Conservation (phyloP, 2,888 invertebrate genomes). For the Ditylenchus weischeri region DNA sequence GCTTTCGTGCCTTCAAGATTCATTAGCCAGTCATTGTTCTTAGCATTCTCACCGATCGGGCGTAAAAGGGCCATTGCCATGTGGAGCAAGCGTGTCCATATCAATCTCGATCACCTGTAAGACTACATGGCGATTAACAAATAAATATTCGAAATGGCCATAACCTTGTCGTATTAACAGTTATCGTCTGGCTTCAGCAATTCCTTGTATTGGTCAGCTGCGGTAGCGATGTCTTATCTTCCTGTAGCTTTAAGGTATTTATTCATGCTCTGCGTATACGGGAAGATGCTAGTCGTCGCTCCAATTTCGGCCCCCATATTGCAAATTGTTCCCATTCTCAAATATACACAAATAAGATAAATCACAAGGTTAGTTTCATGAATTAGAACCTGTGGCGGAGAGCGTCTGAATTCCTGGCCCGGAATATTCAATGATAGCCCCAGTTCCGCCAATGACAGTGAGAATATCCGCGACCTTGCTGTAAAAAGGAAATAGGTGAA, state of each 20-base stretch:
- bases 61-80: slow-evolving; percentile 98
- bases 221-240: slow-evolving; percentile 59
- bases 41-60: slow-evolving; percentile 85
- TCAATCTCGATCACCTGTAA: slow-evolving; percentile 83
- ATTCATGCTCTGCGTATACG: slow-evolving; percentile 90
- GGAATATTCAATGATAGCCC: slow-evolving; percentile 96
- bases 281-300: slow-evolving; percentile 95
- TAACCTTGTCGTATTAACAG: too few relatives aligned
- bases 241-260: slow-evolving; percentile 84
- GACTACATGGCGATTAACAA: too few relatives aligned
- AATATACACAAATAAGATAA: too few relatives aligned
- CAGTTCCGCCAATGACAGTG: slow-evolving; percentile 98
- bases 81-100: slow-evolving; percentile 82
- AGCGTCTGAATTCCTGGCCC: slow-evolving; percentile 96
- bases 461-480: slow-evolving; percentile 76
- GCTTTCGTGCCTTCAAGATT: too few relatives aligned
- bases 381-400: slow-evolving; percentile 84
- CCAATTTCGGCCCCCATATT: slow-evolving; percentile 99
- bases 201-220: slow-evolving; percentile 72
- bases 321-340: slow-evolving; percentile 64
- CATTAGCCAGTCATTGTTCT: slow-evolving; percentile 90
- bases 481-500: too few relatives aligned
- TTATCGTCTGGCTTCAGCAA: slow-evolving; percentile 63
- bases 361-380: too few relatives aligned
- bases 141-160: too few relatives aligned